phyloP scores from a whole-genome alignment of 2,888 invertebrate species.

The Tenthredo livida region DNA sequence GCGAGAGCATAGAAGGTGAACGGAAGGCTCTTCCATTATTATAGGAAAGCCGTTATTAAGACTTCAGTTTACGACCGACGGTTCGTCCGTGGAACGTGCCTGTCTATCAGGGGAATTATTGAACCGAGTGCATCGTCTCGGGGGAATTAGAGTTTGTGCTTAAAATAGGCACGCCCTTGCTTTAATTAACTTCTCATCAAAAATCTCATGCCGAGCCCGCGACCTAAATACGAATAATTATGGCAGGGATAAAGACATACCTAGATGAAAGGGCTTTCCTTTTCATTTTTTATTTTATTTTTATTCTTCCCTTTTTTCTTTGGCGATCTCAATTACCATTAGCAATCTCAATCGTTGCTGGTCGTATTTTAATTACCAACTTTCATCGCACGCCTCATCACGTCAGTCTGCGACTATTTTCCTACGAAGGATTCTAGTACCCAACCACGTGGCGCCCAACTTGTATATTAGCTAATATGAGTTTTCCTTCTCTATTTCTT shows the following conservation, averaged over 20 bases:
- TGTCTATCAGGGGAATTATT: conserved; percentile 63
- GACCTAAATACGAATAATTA: conserved; percentile 47
- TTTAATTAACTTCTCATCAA: conserved; percentile 44
- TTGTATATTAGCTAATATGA: conserved; percentile 41
- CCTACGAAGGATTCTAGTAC: conserved; percentile 18
- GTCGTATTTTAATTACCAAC: neutral
- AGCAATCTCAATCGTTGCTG: neutral
- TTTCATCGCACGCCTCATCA: neutral
- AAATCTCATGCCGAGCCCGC: conserved; percentile 28
- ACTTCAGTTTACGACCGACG: conserved; percentile 62
- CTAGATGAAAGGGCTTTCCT: neutral
- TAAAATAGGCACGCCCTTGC: conserved; percentile 47
- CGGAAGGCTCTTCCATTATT: conserved; percentile 51
- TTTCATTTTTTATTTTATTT: neutral
- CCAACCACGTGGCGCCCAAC: conserved; percentile 33
- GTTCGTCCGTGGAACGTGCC: conserved; percentile 60
- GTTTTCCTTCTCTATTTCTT: conserved; percentile 4
- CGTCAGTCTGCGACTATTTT: conserved; percentile 12
- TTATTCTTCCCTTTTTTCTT: too few species aligned
- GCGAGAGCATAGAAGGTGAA: neutral
- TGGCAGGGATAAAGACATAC: neutral
- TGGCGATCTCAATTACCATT: conserved; percentile 14
- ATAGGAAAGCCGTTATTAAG: conserved; percentile 70
- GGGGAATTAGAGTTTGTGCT: conserved; percentile 27
- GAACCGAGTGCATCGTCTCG: conserved; percentile 41